phyloP scores from a whole-genome alignment of 2,888 invertebrate genomes.

The Crematogaster levior region DNA sequence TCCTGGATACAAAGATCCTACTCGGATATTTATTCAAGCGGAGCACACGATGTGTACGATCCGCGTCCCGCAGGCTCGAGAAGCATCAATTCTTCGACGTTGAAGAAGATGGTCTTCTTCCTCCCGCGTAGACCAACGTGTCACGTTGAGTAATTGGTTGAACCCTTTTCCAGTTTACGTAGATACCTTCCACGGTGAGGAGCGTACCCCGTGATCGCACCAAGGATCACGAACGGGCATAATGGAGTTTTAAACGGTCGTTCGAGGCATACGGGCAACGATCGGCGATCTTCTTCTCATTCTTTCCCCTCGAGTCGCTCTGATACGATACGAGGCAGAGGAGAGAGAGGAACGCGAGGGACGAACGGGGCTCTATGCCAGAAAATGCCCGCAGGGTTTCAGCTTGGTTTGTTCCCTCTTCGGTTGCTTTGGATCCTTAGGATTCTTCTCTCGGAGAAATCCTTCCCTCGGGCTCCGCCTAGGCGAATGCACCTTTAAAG shows the following conservation, averaged over 20 bases:
- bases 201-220: slow-evolving; percentile 63
- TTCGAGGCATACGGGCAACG: slow-evolving; percentile 68
- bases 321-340: slow-evolving; percentile 65
- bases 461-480: slow-evolving; percentile 67
- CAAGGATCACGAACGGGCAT: slow-evolving; percentile 68
- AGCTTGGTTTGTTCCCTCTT: slow-evolving; percentile 62
- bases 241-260: slow-evolving; percentile 77
- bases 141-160: slow-evolving; percentile 66
- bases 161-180: slow-evolving; percentile 58
- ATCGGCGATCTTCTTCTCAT: slow-evolving; percentile 62
- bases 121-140: slow-evolving; percentile 54
- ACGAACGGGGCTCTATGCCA: slow-evolving; percentile 42
- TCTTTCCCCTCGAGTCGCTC: slow-evolving; percentile 60
- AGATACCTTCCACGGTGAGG: slow-evolving; percentile 39
- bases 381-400: slow-evolving; percentile 63
- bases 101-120: slow-evolving; percentile 29
- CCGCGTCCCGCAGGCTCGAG: slow-evolving; percentile 9
- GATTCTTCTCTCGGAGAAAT: slow-evolving; percentile 49
- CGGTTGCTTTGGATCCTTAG: slow-evolving; percentile 42
- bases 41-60: background rate
- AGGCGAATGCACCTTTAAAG: slow-evolving; percentile 54
- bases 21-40: background rate
- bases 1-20: background rate
- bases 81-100: slow-evolving; percentile 30
- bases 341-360: slow-evolving; percentile 11